Conservation (phyloP, 2,888 invertebrate genomes). For the Drosophila stalkeri region DNA sequence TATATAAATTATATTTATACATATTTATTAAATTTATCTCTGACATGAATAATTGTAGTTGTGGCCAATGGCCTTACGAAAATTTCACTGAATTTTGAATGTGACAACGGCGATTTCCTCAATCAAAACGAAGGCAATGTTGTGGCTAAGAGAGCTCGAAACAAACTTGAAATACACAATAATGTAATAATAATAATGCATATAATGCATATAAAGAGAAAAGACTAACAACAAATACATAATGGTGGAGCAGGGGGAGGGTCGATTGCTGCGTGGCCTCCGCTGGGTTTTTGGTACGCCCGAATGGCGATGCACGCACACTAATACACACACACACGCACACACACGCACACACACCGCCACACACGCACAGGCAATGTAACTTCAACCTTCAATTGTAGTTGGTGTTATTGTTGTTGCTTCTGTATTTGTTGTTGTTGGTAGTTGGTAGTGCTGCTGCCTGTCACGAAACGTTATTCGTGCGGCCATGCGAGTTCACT, state of each 20-base stretch:
- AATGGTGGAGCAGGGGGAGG: slow-evolving; percentile 17
- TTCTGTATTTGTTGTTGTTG: slow-evolving; percentile 34
- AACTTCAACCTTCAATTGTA: slow-evolving; percentile 78
- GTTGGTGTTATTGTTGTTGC: slow-evolving; percentile 45
- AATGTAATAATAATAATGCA: slow-evolving; percentile 56
- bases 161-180: slow-evolving; percentile 55
- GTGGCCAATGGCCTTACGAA: slow-evolving; percentile 55
- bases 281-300: slow-evolving; percentile 75
- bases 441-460: slow-evolving; percentile 50
- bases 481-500: slow-evolving; percentile 82
- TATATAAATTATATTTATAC: neutral
- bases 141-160: slow-evolving; percentile 25
- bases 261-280: slow-evolving; percentile 78
- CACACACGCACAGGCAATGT: slow-evolving; percentile 63
- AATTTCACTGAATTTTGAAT: slow-evolving; percentile 78
- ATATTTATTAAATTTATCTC: neutral
- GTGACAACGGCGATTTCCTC: slow-evolving; percentile 72
- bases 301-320: slow-evolving; percentile 80
- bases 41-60: neutral
- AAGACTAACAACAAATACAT: slow-evolving; percentile 37
- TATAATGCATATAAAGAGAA: slow-evolving; percentile 53
- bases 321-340: slow-evolving; percentile 55
- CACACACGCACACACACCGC: slow-evolving; percentile 22
- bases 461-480: slow-evolving; percentile 82
- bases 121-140: slow-evolving; percentile 77